Evolutionary conservation across 1,140 invertebrate species (phyloP), one percentile per base, ranked within the genome.

Genomic region (Antheraea pernyi): DNA sequence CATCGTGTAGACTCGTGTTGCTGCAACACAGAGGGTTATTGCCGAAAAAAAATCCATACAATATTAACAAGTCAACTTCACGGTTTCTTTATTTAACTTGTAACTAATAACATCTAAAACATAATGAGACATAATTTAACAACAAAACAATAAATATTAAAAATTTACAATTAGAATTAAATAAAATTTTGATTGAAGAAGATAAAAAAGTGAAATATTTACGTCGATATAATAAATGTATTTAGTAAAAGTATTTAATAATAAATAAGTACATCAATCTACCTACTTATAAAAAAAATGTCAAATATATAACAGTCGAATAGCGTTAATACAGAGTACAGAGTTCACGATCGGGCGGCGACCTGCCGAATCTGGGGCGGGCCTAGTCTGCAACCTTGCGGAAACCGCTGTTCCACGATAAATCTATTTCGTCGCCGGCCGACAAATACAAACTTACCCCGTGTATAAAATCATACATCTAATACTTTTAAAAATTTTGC

Each of bases 291-390:
- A 11, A 61, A 19, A 64, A 64, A 70, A 74, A 71, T 76, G 71
- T 79, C 72, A 65, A 69, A 66, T 66, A 18, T 46, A 30, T 46
- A 30, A 30, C 70, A 76, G 72, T 72, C 65, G 72, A 68, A 72
- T 71, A 78, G 75, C 76, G 71, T 82, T 84, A 78, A 82, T 81
- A 73, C 77, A 65, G 69, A 77, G 77, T 83, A 77, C 79, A 76
- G 84, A 83, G 88, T 87, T 91, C 86, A 87, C 82, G 83, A 82
- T 74, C 85, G 88, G 85, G 63, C 88, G 81, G 78, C 83, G 88
- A 89, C 86, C 86, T 76, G 77, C 80, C 77, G 76, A 89, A 86
- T 82, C 75, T 86, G 72, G 86, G 79, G 71, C 85, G 79, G 74
- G 67, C 76, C 72, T 73, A 80, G 78, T 76, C 84, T 80, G 79